A percentile compares a stretch with the other conserved stretches of the same genome.
Evolutionary conservation across 2,113 vertebrate species (phyloP).

Genomic region (Columbina picui): DNA sequence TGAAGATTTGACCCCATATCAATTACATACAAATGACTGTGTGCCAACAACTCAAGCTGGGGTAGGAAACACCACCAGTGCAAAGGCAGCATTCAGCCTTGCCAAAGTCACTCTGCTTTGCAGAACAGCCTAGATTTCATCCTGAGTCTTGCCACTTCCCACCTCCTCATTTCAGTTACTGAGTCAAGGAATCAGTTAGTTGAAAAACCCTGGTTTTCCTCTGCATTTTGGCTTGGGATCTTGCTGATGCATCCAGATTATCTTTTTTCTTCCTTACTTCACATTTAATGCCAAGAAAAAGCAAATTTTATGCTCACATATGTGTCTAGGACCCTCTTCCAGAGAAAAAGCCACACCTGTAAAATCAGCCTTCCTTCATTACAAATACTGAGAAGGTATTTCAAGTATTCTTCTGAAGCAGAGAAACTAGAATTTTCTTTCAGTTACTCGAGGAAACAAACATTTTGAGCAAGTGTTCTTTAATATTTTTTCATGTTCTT

Average conservation of each 20-base stretch:
- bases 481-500: neutral
- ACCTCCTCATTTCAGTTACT: neutral
- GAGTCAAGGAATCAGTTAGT: neutral
- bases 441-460: neutral
- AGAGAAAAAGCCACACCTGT: neutral
- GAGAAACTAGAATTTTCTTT: conserved; percentile 16
- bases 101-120: neutral
- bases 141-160: neutral
- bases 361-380: neutral
- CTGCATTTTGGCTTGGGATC: neutral
- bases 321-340: neutral
- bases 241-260: neutral
- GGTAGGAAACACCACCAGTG: neutral
- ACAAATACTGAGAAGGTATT: neutral
- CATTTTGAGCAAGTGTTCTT: neutral
- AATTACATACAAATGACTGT: neutral
- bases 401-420: neutral
- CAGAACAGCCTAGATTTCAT: neutral
- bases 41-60: neutral
- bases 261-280: neutral
- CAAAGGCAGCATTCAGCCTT: neutral
- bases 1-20: neutral
- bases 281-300: neutral
- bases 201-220: neutral
- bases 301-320: neutral